Evolutionary conservation across 2,888 invertebrate genomes (phyloP).

Genomic region (Drosophila cyrtoloma): DNA sequence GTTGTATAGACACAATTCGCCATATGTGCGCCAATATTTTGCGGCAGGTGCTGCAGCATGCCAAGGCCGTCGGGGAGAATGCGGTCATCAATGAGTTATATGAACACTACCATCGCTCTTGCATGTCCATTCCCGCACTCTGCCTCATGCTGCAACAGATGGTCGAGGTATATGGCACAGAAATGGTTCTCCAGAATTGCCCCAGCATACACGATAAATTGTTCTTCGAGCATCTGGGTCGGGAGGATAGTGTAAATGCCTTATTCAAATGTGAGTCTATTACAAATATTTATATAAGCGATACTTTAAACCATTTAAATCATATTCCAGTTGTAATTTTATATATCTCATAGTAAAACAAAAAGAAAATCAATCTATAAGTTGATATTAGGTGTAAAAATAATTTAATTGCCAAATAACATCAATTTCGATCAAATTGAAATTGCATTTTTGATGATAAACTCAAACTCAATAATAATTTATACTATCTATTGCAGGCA

Average conservation of each 20-base stretch:
- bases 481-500: not conserved
- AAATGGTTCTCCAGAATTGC: constrained; percentile 63
- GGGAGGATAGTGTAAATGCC: constrained; percentile 49
- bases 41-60: constrained; percentile 85
- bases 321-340: no score
- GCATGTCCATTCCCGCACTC: constrained; percentile 59
- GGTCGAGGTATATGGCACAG: constrained; percentile 71
- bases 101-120: constrained; percentile 50
- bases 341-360: no score
- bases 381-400: no score
- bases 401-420: no score
- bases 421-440: no score
- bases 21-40: constrained; percentile 87
- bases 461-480: not conserved
- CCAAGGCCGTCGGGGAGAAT: constrained; percentile 59
- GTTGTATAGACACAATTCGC: constrained; percentile 89
- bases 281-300: not conserved
- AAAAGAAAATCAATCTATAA: no score
- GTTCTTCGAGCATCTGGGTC: constrained; percentile 54
- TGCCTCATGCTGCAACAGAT: constrained; percentile 80
- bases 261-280: not conserved
- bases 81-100: constrained; percentile 73
- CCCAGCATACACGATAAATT: constrained; percentile 61
- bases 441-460: no score
- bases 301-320: not conserved